phyloP scores from a whole-genome alignment of 1,140 invertebrate species.

The Agraylea sexmaculata region DNA sequence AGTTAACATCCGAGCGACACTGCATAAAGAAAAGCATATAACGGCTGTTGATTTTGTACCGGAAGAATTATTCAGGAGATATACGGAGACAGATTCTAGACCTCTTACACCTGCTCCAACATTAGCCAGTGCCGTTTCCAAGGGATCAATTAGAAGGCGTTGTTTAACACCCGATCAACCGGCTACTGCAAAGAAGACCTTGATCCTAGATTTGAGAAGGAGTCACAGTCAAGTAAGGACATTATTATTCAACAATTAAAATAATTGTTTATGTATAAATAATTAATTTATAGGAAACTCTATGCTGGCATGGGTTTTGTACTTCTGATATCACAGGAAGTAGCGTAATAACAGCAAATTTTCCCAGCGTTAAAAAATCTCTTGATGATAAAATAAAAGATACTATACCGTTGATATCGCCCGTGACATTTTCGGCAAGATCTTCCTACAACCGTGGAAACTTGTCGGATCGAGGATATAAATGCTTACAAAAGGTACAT shows the following conservation, averaged over 20 bases:
- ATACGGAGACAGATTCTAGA: constrained; percentile 68
- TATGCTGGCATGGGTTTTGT: constrained; percentile 36
- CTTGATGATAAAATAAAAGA: constrained; percentile 22
- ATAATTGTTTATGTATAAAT: no score
- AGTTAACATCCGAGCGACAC: constrained; percentile 35
- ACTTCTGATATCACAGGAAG: constrained; percentile 34
- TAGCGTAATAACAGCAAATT: constrained; percentile 28
- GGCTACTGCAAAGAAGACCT: constrained; percentile 29
- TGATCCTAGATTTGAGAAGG: constrained; percentile 42
- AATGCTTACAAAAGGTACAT: constrained; percentile 7
- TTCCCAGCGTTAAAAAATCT: constrained; percentile 12
- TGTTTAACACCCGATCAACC: constrained; percentile 38
- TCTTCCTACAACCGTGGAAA: constrained; percentile 17
- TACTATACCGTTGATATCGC: constrained; percentile 33
- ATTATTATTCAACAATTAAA: not conserved
- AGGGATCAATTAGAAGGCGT: constrained; percentile 28
- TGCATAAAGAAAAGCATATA: constrained; percentile 20
- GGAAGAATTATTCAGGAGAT: constrained; percentile 33
- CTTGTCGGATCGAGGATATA: constrained; percentile 12
- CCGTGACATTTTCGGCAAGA: constrained; percentile 21
- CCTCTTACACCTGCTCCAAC: constrained; percentile 63
- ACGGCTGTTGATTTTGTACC: constrained; percentile 18
- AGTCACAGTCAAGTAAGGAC: constrained; percentile 45
- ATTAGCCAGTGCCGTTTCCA: constrained; percentile 46
- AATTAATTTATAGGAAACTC: constrained; percentile 29